Evolutionary conservation across 2,888 invertebrate genomes (phyloP).

Genomic region (Hirtodrosophila cameraria): DNA sequence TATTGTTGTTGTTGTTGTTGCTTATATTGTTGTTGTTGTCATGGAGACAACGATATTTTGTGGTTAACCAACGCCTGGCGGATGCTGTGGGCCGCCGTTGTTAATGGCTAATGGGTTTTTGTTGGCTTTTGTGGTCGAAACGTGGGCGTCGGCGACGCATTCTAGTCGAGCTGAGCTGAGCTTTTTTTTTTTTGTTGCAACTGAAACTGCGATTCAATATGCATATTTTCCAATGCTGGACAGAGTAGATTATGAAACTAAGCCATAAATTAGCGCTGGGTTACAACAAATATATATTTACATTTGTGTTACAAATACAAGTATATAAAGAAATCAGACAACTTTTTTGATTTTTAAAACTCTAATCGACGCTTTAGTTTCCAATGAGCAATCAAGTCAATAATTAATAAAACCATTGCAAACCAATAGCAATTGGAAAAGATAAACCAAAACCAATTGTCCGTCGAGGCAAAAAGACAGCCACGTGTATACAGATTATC

Average conservation of each 20-base stretch:
- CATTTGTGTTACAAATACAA: not conserved
- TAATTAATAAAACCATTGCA: conserved; percentile 20
- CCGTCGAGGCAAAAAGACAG: conserved; percentile 27
- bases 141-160: conserved; percentile 55
- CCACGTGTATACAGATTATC: conserved; percentile 18
- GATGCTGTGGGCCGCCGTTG: conserved; percentile 79
- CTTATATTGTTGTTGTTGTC: conserved; percentile 22
- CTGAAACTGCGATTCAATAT: conserved; percentile 26
- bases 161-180: conserved; percentile 34
- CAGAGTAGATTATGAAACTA: conserved; percentile 22
- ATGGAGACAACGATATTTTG: conserved; percentile 72
- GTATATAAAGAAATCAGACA: too few relatives aligned
- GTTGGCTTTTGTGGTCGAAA: conserved; percentile 53
- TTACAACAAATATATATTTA: not conserved
- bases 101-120: conserved; percentile 71
- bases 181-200: conserved; percentile 9
- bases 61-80: conserved; percentile 75
- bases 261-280: conserved; percentile 10
- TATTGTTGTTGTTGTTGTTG: conserved; percentile 17
- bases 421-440: conserved; percentile 50
- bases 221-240: conserved; percentile 25
- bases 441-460: conserved; percentile 49
- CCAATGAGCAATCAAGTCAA: conserved; percentile 24
- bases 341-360: too few relatives aligned
- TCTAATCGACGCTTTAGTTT: conserved; percentile 20